Percentiles rank a stretch among this genome's conserved stretches.
Evolutionary conservation across 2,113 vertebrate species (phyloP).

Genomic region (Illadopsis cleaveri): DNA sequence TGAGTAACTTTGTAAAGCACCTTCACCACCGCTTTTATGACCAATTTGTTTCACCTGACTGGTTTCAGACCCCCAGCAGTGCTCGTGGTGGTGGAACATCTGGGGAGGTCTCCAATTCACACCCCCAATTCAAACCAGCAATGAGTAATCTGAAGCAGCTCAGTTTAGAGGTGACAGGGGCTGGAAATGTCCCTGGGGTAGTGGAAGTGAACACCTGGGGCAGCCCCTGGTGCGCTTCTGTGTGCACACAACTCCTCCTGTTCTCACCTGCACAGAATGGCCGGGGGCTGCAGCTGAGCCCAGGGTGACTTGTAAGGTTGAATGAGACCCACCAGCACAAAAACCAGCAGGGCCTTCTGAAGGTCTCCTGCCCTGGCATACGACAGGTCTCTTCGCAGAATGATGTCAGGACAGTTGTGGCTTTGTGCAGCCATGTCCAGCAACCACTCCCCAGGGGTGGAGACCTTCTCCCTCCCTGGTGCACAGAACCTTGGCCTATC

Average conservation of each 20-base stretch:
- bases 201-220: background rate
- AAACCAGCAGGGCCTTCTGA: background rate
- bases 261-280: background rate
- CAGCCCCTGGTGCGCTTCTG: fast-evolving
- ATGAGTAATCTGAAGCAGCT: background rate
- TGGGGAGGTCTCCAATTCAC: background rate
- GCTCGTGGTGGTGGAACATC: background rate
- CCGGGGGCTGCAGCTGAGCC: background rate
- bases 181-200: background rate
- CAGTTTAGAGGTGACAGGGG: background rate
- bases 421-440: background rate
- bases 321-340: background rate
- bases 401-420: background rate
- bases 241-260: background rate
- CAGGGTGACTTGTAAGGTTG: fast-evolving
- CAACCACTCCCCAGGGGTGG: background rate
- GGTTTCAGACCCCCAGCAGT: background rate
- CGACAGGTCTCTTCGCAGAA: background rate
- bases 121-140: background rate
- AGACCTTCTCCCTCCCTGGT: background rate
- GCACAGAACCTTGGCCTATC: background rate
- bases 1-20: background rate
- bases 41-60: background rate
- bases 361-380: background rate
- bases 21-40: background rate